These are phyloP conservation scores for Pararge aegeria DNA, from an alignment of 1,140 invertebrate genomes.

Conservation along the genomic window DNA sequence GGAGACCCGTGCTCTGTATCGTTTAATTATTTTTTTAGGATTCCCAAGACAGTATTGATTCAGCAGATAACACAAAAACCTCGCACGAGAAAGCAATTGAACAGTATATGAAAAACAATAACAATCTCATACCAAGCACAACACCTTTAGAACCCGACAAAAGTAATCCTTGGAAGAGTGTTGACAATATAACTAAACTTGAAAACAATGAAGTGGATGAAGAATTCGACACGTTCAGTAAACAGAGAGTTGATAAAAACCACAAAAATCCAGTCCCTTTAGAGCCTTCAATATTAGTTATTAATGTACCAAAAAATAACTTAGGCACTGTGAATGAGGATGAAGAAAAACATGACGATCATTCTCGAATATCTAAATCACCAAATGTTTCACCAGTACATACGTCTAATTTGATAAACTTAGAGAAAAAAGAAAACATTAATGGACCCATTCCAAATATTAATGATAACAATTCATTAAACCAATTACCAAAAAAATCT, in stretches of 20 bases:
- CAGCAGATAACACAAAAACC: slow-evolving; percentile 51
- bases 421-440: slow-evolving; percentile 23
- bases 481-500: slow-evolving; percentile 18
- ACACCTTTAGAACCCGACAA: slow-evolving; percentile 68
- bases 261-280: slow-evolving; percentile 43
- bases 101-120: slow-evolving; percentile 29
- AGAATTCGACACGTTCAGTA: slow-evolving; percentile 71
- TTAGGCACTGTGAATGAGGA: slow-evolving; percentile 69
- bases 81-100: slow-evolving; percentile 32
- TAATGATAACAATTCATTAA: slow-evolving; percentile 29
- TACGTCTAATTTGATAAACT: slow-evolving; percentile 22
- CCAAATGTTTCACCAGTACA: slow-evolving; percentile 30
- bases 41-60: slow-evolving; percentile 59
- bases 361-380: background rate
- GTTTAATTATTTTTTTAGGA: slow-evolving; percentile 47
- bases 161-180: slow-evolving; percentile 48
- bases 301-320: slow-evolving; percentile 63
- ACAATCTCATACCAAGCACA: slow-evolving; percentile 45
- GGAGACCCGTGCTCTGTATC: no score
- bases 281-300: slow-evolving; percentile 51
- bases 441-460: slow-evolving; percentile 8
- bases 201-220: slow-evolving; percentile 56
- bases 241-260: slow-evolving; percentile 56
- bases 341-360: slow-evolving; percentile 64
- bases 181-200: slow-evolving; percentile 45